Conservation (phyloP, 2,888 invertebrate genomes). For the Arge pagana region DNA sequence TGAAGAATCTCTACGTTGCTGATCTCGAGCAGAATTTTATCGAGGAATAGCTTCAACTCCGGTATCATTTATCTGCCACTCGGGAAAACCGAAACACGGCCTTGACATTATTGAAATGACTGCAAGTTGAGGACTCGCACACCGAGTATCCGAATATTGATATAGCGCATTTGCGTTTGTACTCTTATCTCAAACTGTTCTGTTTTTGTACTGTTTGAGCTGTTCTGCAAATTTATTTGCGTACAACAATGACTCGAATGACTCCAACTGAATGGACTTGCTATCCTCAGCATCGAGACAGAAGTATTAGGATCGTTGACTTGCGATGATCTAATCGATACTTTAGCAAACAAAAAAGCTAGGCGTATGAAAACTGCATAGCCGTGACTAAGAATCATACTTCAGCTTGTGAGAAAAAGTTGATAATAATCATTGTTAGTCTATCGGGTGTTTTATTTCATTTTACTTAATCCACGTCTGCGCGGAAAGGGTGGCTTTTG, state of each 20-base stretch:
- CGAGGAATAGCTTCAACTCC: constrained; percentile 15
- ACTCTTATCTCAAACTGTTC: not conserved
- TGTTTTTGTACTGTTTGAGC: constrained; percentile 6
- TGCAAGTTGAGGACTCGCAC: constrained; percentile 10
- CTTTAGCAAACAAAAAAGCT: constrained; percentile 26
- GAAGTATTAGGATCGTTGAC: constrained; percentile 22
- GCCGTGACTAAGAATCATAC: not conserved
- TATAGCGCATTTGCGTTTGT: constrained; percentile 1
- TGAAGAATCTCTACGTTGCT: not conserved
- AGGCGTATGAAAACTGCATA: constrained; percentile 7
- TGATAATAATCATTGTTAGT: not conserved
- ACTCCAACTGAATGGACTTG: constrained; percentile 21
- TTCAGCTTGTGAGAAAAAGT: not conserved
- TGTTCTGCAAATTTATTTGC: constrained; percentile 17
- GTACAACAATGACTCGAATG: constrained; percentile 25
- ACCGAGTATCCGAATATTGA: not conserved
- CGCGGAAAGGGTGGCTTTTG: not conserved
- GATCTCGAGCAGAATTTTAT: constrained; percentile 18
- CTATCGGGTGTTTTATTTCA: not conserved
- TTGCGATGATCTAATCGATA: constrained; percentile 26
- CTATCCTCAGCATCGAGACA: constrained; percentile 24
- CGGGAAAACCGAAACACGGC: not conserved
- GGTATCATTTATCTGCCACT: constrained; percentile 2
- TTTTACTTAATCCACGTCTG: not conserved
- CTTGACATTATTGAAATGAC: constrained; percentile 7